These are phyloP conservation scores for Oxytorus armatus DNA, from an alignment of 2,888 invertebrate genomes.

Conservation along the genomic window DNA sequence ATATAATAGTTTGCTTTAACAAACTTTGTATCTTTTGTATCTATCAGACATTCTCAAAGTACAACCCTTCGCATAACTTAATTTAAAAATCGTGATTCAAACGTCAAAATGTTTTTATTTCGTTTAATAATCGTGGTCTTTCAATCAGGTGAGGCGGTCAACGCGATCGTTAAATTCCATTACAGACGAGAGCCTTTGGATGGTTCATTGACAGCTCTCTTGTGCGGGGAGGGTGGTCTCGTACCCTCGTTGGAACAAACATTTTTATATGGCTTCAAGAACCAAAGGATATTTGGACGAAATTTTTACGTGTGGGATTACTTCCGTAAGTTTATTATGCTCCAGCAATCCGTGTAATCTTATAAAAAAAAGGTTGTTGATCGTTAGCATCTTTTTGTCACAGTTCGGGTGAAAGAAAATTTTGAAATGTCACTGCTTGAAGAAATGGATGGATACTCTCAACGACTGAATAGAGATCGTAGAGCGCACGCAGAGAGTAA, in stretches of 20 bases:
- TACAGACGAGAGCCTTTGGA: conserved; percentile 94
- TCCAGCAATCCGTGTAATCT: not conserved
- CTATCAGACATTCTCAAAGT: too few species aligned
- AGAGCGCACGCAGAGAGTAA: conserved; percentile 78
- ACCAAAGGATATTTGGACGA: conserved; percentile 95
- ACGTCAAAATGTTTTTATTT: not conserved
- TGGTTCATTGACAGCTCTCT: conserved; percentile 93
- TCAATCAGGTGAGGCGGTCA: conserved; percentile 94
- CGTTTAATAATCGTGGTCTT: not conserved
- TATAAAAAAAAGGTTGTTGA: too few species aligned
- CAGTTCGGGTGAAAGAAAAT: conserved; percentile 93
- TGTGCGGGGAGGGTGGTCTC: conserved; percentile 98
- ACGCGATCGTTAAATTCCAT: conserved; percentile 98
- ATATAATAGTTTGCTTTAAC: too few species aligned
- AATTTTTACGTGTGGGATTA: conserved; percentile 99
- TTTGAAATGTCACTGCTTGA: conserved; percentile 91
- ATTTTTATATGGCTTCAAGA: conserved; percentile 97
- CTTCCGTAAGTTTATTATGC: conserved; percentile 89
- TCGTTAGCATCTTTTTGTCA: too few species aligned
- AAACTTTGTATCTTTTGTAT: too few species aligned
- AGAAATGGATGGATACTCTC: conserved; percentile 85
- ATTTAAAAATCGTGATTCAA: not conserved
- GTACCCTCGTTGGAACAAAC: conserved; percentile 97
- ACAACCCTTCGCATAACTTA: not conserved
- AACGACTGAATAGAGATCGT: conserved; percentile 79